Percentiles rank a stretch among this genome's conserved stretches.
Conservation (phyloP, 2,113 vertebrate genomes). For the Larimichthys polyactis region DNA sequence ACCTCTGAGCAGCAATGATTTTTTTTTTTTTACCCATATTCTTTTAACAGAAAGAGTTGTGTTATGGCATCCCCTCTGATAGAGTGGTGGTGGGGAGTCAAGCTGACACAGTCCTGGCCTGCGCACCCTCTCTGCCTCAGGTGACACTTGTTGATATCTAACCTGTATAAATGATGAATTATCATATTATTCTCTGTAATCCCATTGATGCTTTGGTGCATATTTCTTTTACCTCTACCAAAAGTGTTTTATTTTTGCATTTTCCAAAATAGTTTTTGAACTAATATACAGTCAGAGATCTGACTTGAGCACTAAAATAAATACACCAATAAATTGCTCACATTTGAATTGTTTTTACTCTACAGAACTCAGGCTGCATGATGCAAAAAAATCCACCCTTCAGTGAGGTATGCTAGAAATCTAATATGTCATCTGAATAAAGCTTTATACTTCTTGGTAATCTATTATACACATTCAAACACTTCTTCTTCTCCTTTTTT, state of each 20-base stretch:
- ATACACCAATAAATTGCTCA: not conserved
- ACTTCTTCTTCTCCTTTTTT: not conserved
- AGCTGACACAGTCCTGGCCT: slow-evolving; percentile 61
- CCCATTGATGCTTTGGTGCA: no score
- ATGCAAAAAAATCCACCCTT: slow-evolving; percentile 70
- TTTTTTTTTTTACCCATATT: not conserved
- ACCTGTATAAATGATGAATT: not conserved
- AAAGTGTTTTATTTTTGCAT: not conserved
- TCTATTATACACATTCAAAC: not conserved
- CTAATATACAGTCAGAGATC: no score
- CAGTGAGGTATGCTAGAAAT: slow-evolving; percentile 75
- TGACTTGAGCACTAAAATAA: not conserved
- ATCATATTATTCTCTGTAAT: not conserved
- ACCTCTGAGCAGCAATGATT: not conserved
- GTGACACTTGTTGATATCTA: slow-evolving; percentile 30
- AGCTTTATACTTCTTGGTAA: not conserved
- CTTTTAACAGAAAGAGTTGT: slow-evolving; percentile 53
- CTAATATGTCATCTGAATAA: not conserved
- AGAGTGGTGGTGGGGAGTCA: slow-evolving; percentile 28
- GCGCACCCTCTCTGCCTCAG: slow-evolving; percentile 69
- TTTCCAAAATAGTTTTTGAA: not conserved
- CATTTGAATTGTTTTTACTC: not conserved
- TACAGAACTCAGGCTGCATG: slow-evolving; percentile 82
- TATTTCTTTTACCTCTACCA: no score
- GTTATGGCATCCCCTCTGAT: slow-evolving; percentile 57